Percentiles rank a stretch among this genome's conserved stretches.
phyloP scores from a whole-genome alignment of 2,113 vertebrate species.

The Upupa epops region DNA sequence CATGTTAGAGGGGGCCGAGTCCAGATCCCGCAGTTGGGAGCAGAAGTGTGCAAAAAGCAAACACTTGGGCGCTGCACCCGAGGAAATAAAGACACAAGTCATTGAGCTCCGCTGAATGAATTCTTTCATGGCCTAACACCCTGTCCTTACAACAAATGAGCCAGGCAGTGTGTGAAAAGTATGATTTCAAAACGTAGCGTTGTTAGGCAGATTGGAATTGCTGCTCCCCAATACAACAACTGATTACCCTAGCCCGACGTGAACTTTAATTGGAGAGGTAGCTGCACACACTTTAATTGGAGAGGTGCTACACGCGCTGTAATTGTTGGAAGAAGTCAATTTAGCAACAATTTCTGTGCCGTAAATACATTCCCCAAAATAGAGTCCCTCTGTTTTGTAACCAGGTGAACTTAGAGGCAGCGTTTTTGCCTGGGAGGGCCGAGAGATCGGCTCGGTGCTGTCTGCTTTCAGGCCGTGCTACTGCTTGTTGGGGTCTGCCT shows the following conservation, averaged over 20 bases:
- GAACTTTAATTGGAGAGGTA: conserved; percentile 88
- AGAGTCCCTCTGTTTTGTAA: conserved; percentile 75
- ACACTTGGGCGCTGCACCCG: conserved; percentile 34
- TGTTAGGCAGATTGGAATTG: conserved; percentile 83
- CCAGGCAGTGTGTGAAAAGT: conserved; percentile 61
- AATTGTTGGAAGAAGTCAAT: conserved; percentile 91
- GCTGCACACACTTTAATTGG: conserved; percentile 87
- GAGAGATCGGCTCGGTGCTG: not conserved
- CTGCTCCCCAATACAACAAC: conserved; percentile 77
- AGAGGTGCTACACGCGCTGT: conserved; percentile 83
- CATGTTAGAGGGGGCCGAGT: conserved; percentile 42
- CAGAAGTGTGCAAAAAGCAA: conserved; percentile 74
- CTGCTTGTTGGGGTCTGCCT: conserved; percentile 47
- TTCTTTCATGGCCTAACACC: not conserved
- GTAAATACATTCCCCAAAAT: conserved; percentile 79
- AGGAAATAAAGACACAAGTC: conserved; percentile 18
- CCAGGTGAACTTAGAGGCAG: conserved; percentile 71
- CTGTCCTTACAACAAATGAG: not conserved
- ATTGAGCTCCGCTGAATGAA: conserved; percentile 9
- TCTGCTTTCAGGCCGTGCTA: not conserved
- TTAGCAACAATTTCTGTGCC: conserved; percentile 81
- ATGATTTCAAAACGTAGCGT: conserved; percentile 73
- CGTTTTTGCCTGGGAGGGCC: conserved; percentile 3
- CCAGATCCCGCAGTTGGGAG: conserved; percentile 57
- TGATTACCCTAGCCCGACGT: conserved; percentile 81